Base-by-base conservation (phyloP, 2,797 vertebrate genomes). In the Clarias platycephalus region DNA sequence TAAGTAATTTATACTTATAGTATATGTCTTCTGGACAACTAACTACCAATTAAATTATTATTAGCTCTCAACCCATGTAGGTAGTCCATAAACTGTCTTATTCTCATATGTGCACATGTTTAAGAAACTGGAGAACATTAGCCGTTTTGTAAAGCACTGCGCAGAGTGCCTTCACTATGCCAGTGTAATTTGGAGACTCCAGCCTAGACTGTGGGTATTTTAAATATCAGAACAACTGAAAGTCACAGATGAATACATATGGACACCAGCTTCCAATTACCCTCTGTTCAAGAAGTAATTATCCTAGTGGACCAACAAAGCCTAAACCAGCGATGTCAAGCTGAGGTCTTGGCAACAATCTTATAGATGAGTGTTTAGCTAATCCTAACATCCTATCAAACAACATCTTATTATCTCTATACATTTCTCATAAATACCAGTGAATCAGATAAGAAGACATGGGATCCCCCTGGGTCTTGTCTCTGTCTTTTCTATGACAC, bases 291-390 rank as follows among this genome's bases (percentile, higher is more conserved):
- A 57, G 20, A 31, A 55, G 44, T 55, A 53, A 80, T 67, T 80
- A 67, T 16, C 63, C 64, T 15, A 57, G 5, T 68, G 64, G 49
- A 67, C 64, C 63, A 68, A 37, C 63, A 18, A 16, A 64, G 77
- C 20, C 60, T 79, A 79, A 79, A 44, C 37, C 76, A 63, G 58
- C 31, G 22, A 15, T 79, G 76, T 78, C 76, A 62, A 62, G n/a
- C 55, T 18, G 4, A 60, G 20, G 58, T 63, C 60, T 26, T 79
- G 28, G 9, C 31, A 49, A 10, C 44, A n/a, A n/a, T n/a, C n/a
- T n/a, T n/a, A n/a, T n/a, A n/a, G n/a, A n/a, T n/a, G n/a, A n/a
- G n/a, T n/a, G n/a, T n/a, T n/a, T n/a, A n/a, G n/a, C n/a, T n/a
- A n/a, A n/a, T n/a, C n/a, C n/a, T n/a, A n/a, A n/a, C n/a, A n/a